Evolutionary conservation across 2,113 vertebrate species (phyloP).

Genomic region (Ariopsis seemanni): DNA sequence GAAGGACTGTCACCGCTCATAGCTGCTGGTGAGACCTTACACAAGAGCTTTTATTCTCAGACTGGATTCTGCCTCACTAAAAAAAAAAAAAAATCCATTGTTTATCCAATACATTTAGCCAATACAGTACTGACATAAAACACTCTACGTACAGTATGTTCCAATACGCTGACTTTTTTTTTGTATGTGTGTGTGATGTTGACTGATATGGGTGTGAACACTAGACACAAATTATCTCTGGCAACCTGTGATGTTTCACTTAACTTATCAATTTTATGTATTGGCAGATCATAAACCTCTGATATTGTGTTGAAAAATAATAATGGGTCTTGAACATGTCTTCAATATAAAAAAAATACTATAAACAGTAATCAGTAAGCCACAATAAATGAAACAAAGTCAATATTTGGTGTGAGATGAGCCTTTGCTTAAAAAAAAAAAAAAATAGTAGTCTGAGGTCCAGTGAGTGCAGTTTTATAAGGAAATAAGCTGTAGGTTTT

Average conservation of each 20-base stretch:
- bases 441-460: no score
- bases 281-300: background rate
- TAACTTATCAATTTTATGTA: background rate
- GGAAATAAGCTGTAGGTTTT: no score
- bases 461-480: no score
- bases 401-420: no score
- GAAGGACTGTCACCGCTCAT: background rate
- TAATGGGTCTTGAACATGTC: background rate
- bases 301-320: background rate
- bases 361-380: no score
- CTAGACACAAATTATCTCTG: background rate
- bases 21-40: background rate
- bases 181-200: background rate
- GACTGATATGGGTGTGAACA: background rate
- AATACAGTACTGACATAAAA: background rate
- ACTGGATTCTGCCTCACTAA: background rate
- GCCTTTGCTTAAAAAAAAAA: no score
- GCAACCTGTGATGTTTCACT: background rate
- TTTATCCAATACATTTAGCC: background rate
- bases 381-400: no score
- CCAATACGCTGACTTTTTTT: background rate
- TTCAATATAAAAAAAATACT: no score
- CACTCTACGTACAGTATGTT: background rate
- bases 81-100: background rate
- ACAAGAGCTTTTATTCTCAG: background rate